Percentiles rank a stretch among this genome's conserved stretches.
Conservation (phyloP, 2,113 vertebrate genomes). For the Macquaria ambigua region DNA sequence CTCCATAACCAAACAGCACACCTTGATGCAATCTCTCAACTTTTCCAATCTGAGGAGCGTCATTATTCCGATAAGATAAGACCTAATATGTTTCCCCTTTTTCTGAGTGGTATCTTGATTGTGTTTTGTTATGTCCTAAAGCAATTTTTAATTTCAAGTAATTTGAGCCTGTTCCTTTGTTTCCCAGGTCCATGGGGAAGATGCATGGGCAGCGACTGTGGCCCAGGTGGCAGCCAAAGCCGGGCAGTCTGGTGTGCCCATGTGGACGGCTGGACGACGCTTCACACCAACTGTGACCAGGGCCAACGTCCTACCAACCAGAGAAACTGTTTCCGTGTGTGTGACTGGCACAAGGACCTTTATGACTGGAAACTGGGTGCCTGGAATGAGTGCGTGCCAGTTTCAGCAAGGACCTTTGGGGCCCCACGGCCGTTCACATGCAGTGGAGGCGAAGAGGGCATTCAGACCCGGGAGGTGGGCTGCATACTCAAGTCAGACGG, state of each 20-base stretch:
- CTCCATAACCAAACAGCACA: neutral
- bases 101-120: too few relatives aligned
- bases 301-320: conserved; percentile 90
- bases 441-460: conserved; percentile 91
- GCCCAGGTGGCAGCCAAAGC: conserved; percentile 94
- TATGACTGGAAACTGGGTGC: conserved; percentile 93
- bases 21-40: neutral
- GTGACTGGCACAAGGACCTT: conserved; percentile 97
- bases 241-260: conserved; percentile 97
- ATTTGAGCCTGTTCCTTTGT: conserved; percentile 55
- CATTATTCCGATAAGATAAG: too few relatives aligned
- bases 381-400: conserved; percentile 91
- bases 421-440: conserved; percentile 82
- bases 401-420: conserved; percentile 86
- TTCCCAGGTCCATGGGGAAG: conserved; percentile 94
- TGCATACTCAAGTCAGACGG: conserved; percentile 90
- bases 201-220: conserved; percentile 98
- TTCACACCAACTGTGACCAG: conserved; percentile 94
- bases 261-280: conserved; percentile 94
- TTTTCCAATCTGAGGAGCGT: neutral
- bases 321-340: conserved; percentile 95
- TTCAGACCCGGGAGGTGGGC: conserved; percentile 91
- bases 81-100: too few relatives aligned
- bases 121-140: too few relatives aligned
- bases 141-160: too few relatives aligned